These are phyloP conservation scores for Melitaea cinxia DNA, from an alignment of 1,140 invertebrate species.

Conservation along the genomic window DNA sequence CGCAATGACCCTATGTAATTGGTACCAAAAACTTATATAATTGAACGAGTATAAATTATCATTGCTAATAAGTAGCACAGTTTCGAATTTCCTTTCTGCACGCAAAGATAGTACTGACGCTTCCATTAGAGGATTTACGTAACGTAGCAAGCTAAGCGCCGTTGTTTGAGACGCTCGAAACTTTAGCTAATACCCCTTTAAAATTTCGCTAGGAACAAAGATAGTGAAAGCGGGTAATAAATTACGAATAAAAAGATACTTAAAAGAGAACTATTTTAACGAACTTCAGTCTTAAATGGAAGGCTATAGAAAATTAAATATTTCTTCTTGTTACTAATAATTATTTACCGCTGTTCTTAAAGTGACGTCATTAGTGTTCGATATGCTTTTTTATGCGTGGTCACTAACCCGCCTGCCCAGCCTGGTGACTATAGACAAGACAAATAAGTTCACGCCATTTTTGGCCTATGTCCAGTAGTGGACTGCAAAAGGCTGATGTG, in stretches of 20 bases:
- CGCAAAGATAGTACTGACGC: constrained; percentile 14
- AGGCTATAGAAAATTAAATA: neutral
- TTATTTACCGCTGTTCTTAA: neutral
- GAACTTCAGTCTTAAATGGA: neutral
- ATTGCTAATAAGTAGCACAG: too few relatives aligned
- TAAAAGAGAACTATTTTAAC: neutral
- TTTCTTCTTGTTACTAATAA: neutral
- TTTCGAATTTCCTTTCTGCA: neutral
- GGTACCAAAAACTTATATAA: too few relatives aligned
- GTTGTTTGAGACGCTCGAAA: constrained; percentile 20
- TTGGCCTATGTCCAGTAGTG: too few relatives aligned
- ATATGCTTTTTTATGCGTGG: too few relatives aligned
- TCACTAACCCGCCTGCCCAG: too few relatives aligned
- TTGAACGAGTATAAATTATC: too few relatives aligned
- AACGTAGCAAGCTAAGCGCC: constrained; percentile 20
- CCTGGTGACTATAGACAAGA: too few relatives aligned
- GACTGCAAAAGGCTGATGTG: too few relatives aligned
- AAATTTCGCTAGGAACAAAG: constrained; percentile 23
- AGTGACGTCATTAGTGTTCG: neutral
- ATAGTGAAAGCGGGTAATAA: constrained; percentile 10
- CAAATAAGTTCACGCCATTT: too few relatives aligned
- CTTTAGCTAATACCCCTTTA: constrained; percentile 21
- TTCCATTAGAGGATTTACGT: constrained; percentile 23
- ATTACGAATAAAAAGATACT: constrained; percentile 7
- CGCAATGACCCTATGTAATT: too few relatives aligned